phyloP scores from a whole-genome alignment of 1,140 invertebrate species.

The Drosophila carrolli region DNA sequence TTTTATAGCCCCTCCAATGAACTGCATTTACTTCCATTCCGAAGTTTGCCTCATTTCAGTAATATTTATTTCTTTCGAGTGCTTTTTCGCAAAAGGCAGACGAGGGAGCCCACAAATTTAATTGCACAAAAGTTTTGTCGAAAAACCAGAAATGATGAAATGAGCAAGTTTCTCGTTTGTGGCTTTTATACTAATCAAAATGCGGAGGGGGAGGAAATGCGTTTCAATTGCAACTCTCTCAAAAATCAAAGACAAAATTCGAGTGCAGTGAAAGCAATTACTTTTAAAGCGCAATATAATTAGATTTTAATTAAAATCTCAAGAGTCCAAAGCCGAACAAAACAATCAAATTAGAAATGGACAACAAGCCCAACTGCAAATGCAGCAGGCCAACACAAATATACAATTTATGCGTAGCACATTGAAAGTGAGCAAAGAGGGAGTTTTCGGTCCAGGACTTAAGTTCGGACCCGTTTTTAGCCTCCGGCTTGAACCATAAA shows the following conservation, averaged over 20 bases:
- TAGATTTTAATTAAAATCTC: conserved; percentile 44
- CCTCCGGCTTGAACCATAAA: conserved; percentile 62
- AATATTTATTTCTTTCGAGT: conserved; percentile 27
- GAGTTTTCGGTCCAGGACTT: conserved; percentile 9
- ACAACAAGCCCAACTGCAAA: conserved; percentile 24
- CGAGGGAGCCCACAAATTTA: conserved; percentile 29
- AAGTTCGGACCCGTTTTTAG: conserved; percentile 5
- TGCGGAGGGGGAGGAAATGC: conserved; percentile 25
- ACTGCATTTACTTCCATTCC: conserved; percentile 17
- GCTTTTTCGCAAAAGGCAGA: background rate
- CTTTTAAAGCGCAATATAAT: conserved; percentile 58
- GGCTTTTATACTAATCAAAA: conserved; percentile 32
- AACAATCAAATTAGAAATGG: conserved; percentile 60
- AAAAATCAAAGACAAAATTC: conserved; percentile 26
- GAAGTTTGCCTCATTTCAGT: conserved; percentile 38
- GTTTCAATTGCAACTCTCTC: conserved; percentile 64
- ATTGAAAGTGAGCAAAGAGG: conserved; percentile 59
- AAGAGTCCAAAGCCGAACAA: conserved; percentile 18
- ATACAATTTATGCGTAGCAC: conserved; percentile 63
- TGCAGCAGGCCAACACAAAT: conserved; percentile 51
- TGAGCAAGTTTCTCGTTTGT: conserved; percentile 29
- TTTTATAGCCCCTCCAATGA: conserved; percentile 39
- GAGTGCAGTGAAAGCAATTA: conserved; percentile 57
- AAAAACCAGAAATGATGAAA: conserved; percentile 37
- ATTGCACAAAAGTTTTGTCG: conserved; percentile 50